Percentiles rank a stretch among this genome's conserved stretches.
phyloP scores from a whole-genome alignment of 2,888 invertebrate genomes.

The Cryptocephalus primarius region DNA sequence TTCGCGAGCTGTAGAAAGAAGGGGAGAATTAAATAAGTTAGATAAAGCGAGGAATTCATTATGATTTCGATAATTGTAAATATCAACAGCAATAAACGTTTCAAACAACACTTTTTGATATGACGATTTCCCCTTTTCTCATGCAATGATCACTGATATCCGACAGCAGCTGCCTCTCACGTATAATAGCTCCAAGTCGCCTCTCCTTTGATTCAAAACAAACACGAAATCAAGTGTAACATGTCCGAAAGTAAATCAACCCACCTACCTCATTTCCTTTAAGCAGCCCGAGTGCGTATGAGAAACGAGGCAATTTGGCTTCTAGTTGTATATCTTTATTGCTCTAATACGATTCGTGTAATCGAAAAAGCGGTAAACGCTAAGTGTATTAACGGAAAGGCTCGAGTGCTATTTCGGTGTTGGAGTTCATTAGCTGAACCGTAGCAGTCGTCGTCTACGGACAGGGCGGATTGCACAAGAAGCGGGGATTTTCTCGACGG shows the following conservation, averaged over 20 bases:
- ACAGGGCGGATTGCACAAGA: conserved; percentile 1
- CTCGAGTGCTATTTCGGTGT: conserved; percentile 3
- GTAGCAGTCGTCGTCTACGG: not conserved
- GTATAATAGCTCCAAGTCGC: too few species aligned
- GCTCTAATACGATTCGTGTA: not conserved
- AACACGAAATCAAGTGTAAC: not conserved
- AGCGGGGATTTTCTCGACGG: conserved; percentile 2
- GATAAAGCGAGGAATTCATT: too few species aligned
- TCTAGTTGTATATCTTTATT: not conserved
- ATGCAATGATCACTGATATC: too few species aligned
- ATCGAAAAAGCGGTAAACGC: conserved; percentile 1
- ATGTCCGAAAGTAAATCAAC: not conserved
- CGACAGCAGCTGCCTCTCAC: too few species aligned
- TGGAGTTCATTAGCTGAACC: conserved; percentile 4
- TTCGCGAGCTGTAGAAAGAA: too few species aligned
- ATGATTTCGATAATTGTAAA: too few species aligned
- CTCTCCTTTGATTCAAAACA: too few species aligned
- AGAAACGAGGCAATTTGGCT: conserved; percentile 1
- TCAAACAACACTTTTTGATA: too few species aligned
- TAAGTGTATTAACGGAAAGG: not conserved
- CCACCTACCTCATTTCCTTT: conserved; percentile 1
- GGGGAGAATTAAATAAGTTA: too few species aligned
- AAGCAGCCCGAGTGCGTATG: conserved; percentile 1
- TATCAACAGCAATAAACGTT: too few species aligned
- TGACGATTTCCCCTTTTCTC: too few species aligned